Conservation (phyloP, 1,140 invertebrate species). For the Brachionus plicatilis region DNA sequence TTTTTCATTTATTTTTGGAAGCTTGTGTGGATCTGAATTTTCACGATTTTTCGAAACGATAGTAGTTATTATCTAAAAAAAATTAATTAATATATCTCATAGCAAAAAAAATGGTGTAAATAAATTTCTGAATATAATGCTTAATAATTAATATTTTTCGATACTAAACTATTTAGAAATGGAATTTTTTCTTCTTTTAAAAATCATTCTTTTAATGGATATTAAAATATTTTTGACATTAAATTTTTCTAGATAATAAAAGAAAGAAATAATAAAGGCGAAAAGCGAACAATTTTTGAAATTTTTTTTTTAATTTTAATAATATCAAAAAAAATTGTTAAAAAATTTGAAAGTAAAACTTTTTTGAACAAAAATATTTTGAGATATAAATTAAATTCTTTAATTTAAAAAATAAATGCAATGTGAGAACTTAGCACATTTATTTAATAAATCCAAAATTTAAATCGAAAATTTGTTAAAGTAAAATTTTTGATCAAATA, state of each 20-base stretch:
- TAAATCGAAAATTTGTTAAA: too few relatives aligned
- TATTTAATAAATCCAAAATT: too few relatives aligned
- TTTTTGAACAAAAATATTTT: too few relatives aligned
- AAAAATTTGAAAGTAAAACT: too few relatives aligned
- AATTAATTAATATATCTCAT: neutral
- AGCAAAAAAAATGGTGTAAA: neutral
- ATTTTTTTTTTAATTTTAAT: neutral
- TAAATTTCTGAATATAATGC: neutral
- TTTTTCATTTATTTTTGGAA: neutral
- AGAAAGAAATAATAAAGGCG: neutral
- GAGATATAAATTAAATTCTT: too few relatives aligned
- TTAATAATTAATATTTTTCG: neutral
- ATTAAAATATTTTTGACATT: neutral
- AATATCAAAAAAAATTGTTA: too few relatives aligned
- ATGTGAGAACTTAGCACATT: too few relatives aligned
- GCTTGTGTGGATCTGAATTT: slow-evolving; percentile 13
- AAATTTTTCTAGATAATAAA: neutral
- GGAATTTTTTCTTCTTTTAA: too few relatives aligned
- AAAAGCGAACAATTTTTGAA: neutral
- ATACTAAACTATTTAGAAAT: neutral
- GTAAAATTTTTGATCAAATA: too few relatives aligned
- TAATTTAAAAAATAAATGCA: too few relatives aligned
- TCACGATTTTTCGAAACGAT: neutral
- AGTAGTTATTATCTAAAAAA: neutral
- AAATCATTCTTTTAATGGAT: too few relatives aligned